These are phyloP conservation scores for Iguana delicatissima DNA, from an alignment of 2,797 vertebrate genomes.

Conservation along the genomic window DNA sequence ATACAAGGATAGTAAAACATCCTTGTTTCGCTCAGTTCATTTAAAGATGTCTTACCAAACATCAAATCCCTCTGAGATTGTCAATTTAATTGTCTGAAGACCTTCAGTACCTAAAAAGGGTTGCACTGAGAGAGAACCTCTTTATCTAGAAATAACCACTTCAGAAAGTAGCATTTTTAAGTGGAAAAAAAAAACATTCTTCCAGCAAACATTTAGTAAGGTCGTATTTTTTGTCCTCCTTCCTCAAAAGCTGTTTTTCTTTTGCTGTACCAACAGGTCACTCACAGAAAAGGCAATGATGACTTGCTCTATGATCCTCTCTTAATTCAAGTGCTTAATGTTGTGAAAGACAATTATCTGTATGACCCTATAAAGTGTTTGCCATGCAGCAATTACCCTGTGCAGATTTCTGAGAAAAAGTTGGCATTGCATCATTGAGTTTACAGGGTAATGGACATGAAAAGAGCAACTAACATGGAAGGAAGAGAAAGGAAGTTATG, in stretches of 20 bases:
- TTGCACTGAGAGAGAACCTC: neutral
- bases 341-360: neutral
- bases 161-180: neutral
- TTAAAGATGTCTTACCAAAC: neutral
- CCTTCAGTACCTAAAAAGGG: neutral
- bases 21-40: neutral
- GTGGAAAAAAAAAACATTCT: neutral
- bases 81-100: neutral
- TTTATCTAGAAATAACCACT: too few relatives aligned
- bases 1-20: neutral
- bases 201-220: neutral
- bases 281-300: neutral
- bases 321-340: neutral
- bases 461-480: neutral
- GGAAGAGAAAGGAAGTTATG: neutral
- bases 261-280: neutral
- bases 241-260: neutral
- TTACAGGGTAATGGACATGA: neutral
- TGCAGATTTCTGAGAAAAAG: neutral
- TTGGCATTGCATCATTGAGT: neutral
- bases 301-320: neutral
- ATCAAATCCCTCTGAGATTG: neutral
- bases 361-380: neutral
- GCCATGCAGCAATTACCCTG: neutral
- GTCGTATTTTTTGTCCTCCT: neutral